phyloP scores from a whole-genome alignment of 2,888 invertebrate species.

The Cosmia pyralina region DNA sequence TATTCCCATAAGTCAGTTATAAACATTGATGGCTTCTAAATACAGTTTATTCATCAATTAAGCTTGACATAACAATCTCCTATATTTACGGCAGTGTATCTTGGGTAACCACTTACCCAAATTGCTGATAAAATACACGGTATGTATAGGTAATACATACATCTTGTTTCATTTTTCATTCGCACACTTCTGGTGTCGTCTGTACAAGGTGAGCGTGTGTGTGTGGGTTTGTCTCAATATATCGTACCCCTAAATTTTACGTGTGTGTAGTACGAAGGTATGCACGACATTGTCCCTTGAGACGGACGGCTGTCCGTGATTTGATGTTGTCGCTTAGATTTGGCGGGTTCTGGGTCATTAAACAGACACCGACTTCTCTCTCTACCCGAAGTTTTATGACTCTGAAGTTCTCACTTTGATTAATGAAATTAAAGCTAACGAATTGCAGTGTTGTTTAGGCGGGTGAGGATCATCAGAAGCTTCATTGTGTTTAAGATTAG shows the following conservation, averaged over 20 bases:
- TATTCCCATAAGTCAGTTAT: conserved; percentile 29
- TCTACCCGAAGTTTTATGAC: conserved; percentile 35
- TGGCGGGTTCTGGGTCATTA: conserved; percentile 65
- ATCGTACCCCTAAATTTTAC: conserved; percentile 16
- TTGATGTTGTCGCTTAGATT: conserved; percentile 67
- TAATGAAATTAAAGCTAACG: conserved; percentile 49
- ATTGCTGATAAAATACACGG: conserved; percentile 33
- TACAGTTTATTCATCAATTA: conserved; percentile 42
- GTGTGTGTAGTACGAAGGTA: conserved; percentile 36
- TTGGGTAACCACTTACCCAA: conserved; percentile 46
- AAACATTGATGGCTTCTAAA: conserved; percentile 50
- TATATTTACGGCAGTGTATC: conserved; percentile 35
- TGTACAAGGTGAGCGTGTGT: conserved; percentile 25
- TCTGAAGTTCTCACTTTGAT: conserved; percentile 47
- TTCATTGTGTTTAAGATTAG: conserved; percentile 46
- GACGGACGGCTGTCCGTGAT: conserved; percentile 60
- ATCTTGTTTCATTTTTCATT: conserved; percentile 47
- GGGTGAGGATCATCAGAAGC: conserved; percentile 4
- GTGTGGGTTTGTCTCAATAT: conserved; percentile 17
- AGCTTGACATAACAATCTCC: conserved; percentile 34
- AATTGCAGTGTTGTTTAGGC: conserved; percentile 43
- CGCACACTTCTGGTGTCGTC: conserved; percentile 23
- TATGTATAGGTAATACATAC: conserved; percentile 34
- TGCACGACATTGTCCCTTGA: conserved; percentile 57
- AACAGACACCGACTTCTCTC: conserved; percentile 51